phyloP scores from a whole-genome alignment of 2,797 vertebrate genomes.

The Pseudochaenichthys georgianus region DNA sequence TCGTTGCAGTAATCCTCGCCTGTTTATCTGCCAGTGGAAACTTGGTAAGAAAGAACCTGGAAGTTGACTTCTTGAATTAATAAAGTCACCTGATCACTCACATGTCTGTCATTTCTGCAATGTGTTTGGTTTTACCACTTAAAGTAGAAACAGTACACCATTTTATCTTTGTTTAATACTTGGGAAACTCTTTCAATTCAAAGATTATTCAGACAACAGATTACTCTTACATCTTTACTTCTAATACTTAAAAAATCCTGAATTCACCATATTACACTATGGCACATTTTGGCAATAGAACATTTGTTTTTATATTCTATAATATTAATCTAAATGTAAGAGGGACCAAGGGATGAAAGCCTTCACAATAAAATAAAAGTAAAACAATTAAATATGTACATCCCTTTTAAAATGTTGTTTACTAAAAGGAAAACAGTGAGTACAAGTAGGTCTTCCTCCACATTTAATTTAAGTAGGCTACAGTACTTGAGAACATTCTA shows the following conservation, averaged over 20 bases:
- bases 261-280: not conserved
- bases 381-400: not conserved
- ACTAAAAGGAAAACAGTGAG: not conserved
- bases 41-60: slow-evolving; percentile 70
- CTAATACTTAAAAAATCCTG: no score
- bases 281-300: not conserved
- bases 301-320: not conserved
- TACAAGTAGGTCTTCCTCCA: not conserved
- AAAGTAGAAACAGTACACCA: not conserved
- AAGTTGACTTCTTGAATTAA: not conserved
- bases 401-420: no score
- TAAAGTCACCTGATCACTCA: slow-evolving; percentile 33
- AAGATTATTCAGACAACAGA: not conserved
- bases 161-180: not conserved
- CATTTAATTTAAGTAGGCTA: not conserved
- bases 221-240: no score
- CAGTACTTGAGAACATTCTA: not conserved
- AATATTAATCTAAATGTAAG: no score
- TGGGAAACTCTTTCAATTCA: not conserved
- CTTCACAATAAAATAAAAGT: not conserved
- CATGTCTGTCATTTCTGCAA: not conserved
- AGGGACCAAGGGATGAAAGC: no score
- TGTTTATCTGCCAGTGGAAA: slow-evolving; percentile 60
- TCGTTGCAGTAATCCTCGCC: slow-evolving; percentile 47
- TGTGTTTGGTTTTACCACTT: not conserved